Evolutionary conservation across 2,888 invertebrate species (phyloP), one percentile per base, ranked within the genome.

Genomic region (Dryobotodes eremita): DNA sequence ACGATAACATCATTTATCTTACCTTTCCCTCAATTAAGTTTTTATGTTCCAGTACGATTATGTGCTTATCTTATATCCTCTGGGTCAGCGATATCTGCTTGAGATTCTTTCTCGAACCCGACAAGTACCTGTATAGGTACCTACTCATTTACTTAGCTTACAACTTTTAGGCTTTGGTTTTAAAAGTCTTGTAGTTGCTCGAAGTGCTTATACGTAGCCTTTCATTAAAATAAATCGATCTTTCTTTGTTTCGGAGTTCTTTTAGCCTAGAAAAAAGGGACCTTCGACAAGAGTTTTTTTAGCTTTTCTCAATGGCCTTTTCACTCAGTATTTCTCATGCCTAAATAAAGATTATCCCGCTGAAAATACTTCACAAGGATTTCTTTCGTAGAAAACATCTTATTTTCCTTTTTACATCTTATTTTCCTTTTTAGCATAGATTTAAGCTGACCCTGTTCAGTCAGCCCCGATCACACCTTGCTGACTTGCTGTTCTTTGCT

Each of bases 11-110:
- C n/a, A 31, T 61, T 53, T 55, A 78, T 70, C 23, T 82, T 59
- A 23, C 72, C 42, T 82, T 83, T 82, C 70, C 50, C 61, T 71
- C 72, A 15, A 83, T 73, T 83, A 83, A 26, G 23, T 64, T 82
- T 62, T 82, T 71, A 57, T 66, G 77, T 36, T 77, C 82, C 31
- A 4, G n/a, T 23, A 15, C 36, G 17, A 69, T 62, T 71, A 70
- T 53, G n/a, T 57, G 17, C 57, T 82, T 78, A 57, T 62, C 65
- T 46, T 53, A 53, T 69, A 69, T 61, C 66, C 59, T 75, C 36
- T 81, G n/a, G 81, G 69, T 75, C 53, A 66, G 46, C 42, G 42
- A 42, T 42, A 36, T 4, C 20, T n/a, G 20, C 31, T n/a, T 55
- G 15, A 57, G 3, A 3, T 26, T 53, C n/a, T 75, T 23, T 26